Conservation (phyloP, 2,888 invertebrate genomes). For the Rhagonycha lutea region DNA sequence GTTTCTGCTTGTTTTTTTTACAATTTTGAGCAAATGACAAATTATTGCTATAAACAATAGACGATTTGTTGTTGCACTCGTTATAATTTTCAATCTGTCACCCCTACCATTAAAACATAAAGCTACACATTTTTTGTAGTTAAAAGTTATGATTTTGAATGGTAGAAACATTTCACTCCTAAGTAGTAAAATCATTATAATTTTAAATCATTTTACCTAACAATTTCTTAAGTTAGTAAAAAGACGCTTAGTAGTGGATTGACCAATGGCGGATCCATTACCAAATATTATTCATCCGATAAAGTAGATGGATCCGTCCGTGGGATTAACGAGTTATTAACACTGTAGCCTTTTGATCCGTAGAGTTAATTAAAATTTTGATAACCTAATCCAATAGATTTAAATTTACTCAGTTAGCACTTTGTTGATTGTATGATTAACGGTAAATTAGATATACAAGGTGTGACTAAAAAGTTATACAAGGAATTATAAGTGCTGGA, state of each 20-base stretch:
- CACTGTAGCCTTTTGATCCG: neutral
- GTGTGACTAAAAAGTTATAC: neutral
- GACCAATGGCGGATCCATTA: neutral
- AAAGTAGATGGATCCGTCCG: neutral
- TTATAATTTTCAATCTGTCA: conserved; percentile 49
- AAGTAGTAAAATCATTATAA: neutral
- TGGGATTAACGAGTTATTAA: neutral
- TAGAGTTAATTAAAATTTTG: neutral
- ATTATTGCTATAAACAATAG: neutral
- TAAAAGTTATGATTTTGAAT: conserved; percentile 6
- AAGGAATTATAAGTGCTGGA: neutral
- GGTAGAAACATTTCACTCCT: conserved; percentile 5
- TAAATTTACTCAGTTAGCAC: neutral
- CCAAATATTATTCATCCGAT: neutral
- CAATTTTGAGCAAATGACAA: neutral
- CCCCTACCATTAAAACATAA: conserved; percentile 44
- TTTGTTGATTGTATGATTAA: neutral
- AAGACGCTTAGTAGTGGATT: neutral
- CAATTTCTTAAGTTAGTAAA: neutral
- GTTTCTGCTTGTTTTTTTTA: neutral
- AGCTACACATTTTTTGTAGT: conserved; percentile 15
- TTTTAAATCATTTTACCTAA: neutral
- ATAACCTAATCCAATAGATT: neutral
- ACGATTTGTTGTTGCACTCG: conserved; percentile 17
- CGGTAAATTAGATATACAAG: neutral